These are phyloP conservation scores for Margaritifera margaritifera DNA, from an alignment of 2,888 invertebrate species.

Conservation along the genomic window DNA sequence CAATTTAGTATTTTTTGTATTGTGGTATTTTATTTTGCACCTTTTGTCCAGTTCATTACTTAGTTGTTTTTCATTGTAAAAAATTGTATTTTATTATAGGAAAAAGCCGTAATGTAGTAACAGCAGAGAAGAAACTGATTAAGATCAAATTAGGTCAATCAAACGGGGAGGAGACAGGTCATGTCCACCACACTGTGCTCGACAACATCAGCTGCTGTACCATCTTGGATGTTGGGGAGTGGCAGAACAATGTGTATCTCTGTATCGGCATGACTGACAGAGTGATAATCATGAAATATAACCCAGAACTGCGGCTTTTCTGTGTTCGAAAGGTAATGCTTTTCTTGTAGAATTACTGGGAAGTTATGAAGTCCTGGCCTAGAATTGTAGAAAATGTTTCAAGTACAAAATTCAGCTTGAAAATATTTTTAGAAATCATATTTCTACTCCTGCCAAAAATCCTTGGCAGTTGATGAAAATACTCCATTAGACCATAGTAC, in stretches of 20 bases:
- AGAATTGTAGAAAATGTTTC: no score
- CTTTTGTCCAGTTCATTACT: not conserved
- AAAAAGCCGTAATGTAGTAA: conserved; percentile 57
- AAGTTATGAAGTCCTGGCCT: no score
- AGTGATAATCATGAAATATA: conserved; percentile 75
- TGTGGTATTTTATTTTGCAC: not conserved
- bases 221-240: conserved; percentile 65
- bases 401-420: no score
- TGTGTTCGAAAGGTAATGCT: conserved; percentile 65
- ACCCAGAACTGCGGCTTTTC: conserved; percentile 75
- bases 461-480: no score
- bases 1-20: no score
- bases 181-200: conserved; percentile 65
- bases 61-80: no score
- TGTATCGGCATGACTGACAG: conserved; percentile 71
- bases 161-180: conserved; percentile 52
- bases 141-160: conserved; percentile 58
- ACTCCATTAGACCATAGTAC: no score
- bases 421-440: no score
- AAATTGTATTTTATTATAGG: conserved; percentile 52
- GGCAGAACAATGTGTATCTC: conserved; percentile 64
- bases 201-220: conserved; percentile 71
- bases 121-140: conserved; percentile 59
- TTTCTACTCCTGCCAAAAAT: no score
- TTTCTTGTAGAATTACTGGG: no score